Conservation (phyloP, 2,888 invertebrate species). For the Pandemis cinnamomeana region DNA sequence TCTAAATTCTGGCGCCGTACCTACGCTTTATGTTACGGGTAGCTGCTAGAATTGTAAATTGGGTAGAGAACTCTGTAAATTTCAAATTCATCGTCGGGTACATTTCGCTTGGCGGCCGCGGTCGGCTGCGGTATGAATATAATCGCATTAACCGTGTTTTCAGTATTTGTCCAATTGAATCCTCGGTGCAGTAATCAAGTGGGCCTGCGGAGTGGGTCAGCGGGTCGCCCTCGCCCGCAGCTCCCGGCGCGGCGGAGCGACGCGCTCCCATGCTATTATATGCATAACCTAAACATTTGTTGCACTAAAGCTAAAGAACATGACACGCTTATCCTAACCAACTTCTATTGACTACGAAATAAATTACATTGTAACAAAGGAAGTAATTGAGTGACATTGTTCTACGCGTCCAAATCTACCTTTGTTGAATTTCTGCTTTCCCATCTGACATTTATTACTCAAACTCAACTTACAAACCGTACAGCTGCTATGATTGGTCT, state of each 20-base stretch:
- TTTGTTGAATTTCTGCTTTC: neutral
- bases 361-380: conserved; percentile 11
- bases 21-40: neutral
- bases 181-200: conserved; percentile 72
- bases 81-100: conserved; percentile 33
- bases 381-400: conserved; percentile 17
- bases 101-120: conserved; percentile 30
- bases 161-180: conserved; percentile 76
- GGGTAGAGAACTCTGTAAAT: conserved; percentile 19
- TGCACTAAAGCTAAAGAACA: conserved; percentile 52
- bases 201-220: conserved; percentile 70
- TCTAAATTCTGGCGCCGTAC: conserved; percentile 2
- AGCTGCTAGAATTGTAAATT: conserved; percentile 27
- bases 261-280: conserved; percentile 64
- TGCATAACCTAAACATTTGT: conserved; percentile 66
- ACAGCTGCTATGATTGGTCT: neutral
- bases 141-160: conserved; percentile 73
- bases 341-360: conserved; percentile 18
- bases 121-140: conserved; percentile 57
- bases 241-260: conserved; percentile 38
- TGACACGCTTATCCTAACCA: conserved; percentile 15
- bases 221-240: conserved; percentile 62
- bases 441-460: neutral
- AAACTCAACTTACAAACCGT: neutral
- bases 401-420: neutral